Base-by-base conservation (phyloP, 1,140 invertebrate genomes). In the Macrosteles quadrilineatus region DNA sequence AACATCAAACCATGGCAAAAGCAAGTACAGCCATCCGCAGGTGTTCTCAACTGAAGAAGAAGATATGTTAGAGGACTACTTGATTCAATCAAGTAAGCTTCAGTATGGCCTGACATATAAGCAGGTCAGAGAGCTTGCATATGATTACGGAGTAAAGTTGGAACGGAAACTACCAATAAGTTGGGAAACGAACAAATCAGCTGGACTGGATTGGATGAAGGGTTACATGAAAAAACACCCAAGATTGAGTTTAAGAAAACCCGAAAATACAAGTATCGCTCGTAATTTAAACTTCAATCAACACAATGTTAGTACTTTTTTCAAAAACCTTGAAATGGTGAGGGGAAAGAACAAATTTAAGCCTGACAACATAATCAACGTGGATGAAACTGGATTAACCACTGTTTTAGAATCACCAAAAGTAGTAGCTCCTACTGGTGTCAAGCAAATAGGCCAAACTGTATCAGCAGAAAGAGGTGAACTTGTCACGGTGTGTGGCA, bases 71-170 rank as follows among this genome's bases (percentile, higher is more conserved):
- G n/a, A 43, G n/a, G 40, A 1, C 53, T 14, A 21, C 25, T 25
- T 55, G 4, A 27, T 67, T 1, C 0, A 4, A n/a, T 23, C n/a
- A 6, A 6, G 1, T 21, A 27, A 21, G 3, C 23, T 67, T 3
- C n/a, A 47, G 1, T 67, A 9, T 45, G 64, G 12, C 1, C 3
- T 70, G 14, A 55, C 71, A 72, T 66, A 70, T 64, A 67, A 2
- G 66, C 71, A 36, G 68, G 67, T 64, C 63, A 62, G 53, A 62
- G 31, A 43, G 9, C 31, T 32, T 21, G 40, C 23, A 25, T 21
- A 32, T 19, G 21, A 29, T 21, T 67, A 21, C 27, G 21, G 14
- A 19, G n/a, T 21, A 6, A 1, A 23, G 21, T 47, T 47, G 1
- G 1, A n/a, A 50, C 17, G 2, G 17, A 45, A 32, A 19, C 53